A percentile compares a stretch with the other conserved stretches of the same genome.
Conservation (phyloP, 2,113 vertebrate genomes). For the Dasyurus viverrinus region DNA sequence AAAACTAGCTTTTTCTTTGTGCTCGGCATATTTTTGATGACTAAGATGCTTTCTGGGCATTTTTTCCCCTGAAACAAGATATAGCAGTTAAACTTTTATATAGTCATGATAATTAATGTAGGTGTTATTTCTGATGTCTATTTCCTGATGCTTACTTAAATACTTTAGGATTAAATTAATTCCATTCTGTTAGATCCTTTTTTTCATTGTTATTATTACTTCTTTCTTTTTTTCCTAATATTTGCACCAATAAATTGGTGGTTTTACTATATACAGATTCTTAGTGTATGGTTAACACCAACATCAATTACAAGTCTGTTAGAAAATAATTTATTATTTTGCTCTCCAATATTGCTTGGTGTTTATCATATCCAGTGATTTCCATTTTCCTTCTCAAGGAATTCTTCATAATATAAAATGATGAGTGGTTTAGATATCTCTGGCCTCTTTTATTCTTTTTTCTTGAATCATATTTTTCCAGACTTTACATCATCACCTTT, state of each 20-base stretch:
- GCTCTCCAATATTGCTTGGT: background rate
- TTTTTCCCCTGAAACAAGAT: background rate
- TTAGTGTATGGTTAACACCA: background rate
- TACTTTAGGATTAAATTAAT: background rate
- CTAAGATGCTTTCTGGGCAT: background rate
- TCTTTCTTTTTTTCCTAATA: background rate
- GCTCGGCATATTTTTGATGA: background rate
- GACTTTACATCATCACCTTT: background rate
- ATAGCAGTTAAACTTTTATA: background rate
- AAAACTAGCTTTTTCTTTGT: background rate
- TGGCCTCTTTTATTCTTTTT: background rate
- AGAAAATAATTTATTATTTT: background rate
- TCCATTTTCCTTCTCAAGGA: background rate
- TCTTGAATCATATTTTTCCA: background rate
- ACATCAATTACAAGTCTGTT: background rate
- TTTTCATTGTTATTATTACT: background rate
- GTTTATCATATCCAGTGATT: background rate
- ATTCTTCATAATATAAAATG: background rate
- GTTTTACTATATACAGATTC: background rate
- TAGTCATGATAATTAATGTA: background rate
- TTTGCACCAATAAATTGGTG: background rate
- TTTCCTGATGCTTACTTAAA: background rate
- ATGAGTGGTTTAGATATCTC: background rate
- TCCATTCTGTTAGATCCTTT: background rate
- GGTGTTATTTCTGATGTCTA: background rate